phyloP scores from a whole-genome alignment of 2,888 invertebrate genomes.

The Ceramica pisi region DNA sequence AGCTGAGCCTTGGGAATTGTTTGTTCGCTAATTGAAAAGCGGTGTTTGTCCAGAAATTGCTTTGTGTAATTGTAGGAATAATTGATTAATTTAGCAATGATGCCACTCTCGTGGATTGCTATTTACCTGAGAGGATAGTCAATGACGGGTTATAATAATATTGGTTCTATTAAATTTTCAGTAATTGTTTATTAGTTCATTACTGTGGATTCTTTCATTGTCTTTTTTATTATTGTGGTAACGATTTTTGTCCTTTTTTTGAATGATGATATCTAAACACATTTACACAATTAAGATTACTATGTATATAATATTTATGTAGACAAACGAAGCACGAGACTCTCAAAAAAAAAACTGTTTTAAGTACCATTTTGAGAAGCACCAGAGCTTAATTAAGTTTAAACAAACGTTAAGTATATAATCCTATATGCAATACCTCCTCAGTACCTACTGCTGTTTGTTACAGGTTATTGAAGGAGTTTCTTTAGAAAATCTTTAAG shows the following conservation, averaged over 20 bases:
- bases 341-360: background rate
- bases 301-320: no score
- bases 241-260: no score
- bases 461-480: constrained; percentile 11
- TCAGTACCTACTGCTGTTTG: constrained; percentile 8
- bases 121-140: background rate
- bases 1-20: constrained; percentile 13
- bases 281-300: no score
- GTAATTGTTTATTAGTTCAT: no score
- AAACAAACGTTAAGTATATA: background rate
- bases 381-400: background rate
- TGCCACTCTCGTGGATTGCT: background rate
- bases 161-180: no score
- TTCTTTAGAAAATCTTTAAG: background rate
- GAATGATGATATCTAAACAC: no score
- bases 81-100: background rate
- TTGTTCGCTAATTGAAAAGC: constrained; percentile 34
- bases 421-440: constrained; percentile 7
- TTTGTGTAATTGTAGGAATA: background rate
- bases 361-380: background rate
- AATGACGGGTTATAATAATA: no score
- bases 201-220: no score
- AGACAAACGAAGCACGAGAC: no score
- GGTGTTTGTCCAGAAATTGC: constrained; percentile 8
- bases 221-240: no score